Conservation (phyloP, 2,797 vertebrate species). For the Atherinosoma microstoma region DNA sequence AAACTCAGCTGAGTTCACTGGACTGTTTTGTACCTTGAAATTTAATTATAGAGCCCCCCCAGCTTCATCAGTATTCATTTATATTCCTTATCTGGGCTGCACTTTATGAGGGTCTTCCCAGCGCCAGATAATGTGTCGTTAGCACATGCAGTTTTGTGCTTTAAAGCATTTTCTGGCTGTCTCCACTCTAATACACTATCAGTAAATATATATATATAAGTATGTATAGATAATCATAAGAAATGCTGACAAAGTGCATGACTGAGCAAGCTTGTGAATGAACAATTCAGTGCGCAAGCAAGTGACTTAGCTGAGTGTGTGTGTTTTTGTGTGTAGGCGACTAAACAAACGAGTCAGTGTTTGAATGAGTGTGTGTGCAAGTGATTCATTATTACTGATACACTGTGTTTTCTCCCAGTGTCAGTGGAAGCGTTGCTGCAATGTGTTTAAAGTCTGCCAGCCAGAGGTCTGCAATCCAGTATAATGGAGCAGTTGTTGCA, state of each 20-base stretch:
- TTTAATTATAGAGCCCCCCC: neutral
- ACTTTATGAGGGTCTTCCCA: no score
- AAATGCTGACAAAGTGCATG: constrained; percentile 12
- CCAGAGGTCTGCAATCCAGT: constrained; percentile 46
- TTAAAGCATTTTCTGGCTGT: neutral
- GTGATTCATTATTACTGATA: constrained; percentile 66
- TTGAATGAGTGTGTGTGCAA: constrained; percentile 50
- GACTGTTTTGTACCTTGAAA: constrained; percentile 1
- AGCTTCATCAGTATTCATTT: neutral
- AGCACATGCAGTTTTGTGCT: neutral
- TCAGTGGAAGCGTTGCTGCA: constrained; percentile 39
- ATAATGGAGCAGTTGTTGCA: constrained; percentile 47
- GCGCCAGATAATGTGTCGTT: neutral
- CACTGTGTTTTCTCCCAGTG: constrained; percentile 48
- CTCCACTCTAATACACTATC: neutral
- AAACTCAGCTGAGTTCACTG: neutral
- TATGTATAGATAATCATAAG: constrained; percentile 16
- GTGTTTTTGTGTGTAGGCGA: constrained; percentile 53
- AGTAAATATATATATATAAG: neutral
- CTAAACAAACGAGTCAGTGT: constrained; percentile 41
- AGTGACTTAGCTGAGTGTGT: constrained; percentile 46
- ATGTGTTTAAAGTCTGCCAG: constrained; percentile 56
- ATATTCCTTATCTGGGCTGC: neutral
- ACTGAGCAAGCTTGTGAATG: constrained; percentile 32
- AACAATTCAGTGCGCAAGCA: constrained; percentile 31